Evolutionary conservation across 2,113 vertebrate genomes (phyloP).

Genomic region (Gymnocephalus cernua): DNA sequence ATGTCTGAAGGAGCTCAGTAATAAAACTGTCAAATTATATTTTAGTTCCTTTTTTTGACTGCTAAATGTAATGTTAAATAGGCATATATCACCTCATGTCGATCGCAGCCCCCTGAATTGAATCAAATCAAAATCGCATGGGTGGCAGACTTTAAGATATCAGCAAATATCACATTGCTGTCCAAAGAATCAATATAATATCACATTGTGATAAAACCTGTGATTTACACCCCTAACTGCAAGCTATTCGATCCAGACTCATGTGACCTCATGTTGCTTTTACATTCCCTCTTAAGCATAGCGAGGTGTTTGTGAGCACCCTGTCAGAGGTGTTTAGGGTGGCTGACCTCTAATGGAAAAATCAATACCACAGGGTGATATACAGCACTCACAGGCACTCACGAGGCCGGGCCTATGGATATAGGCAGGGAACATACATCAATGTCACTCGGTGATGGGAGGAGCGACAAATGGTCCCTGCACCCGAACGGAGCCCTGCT

Average conservation of each 20-base stretch:
- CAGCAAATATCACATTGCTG: too few relatives aligned
- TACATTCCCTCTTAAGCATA: conserved; percentile 22
- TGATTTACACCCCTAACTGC: background rate
- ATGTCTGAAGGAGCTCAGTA: too few relatives aligned
- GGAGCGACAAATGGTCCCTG: conserved; percentile 46
- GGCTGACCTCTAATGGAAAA: conserved; percentile 77
- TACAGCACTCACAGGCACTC: conserved; percentile 78
- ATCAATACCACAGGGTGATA: conserved; percentile 83
- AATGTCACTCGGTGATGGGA: conserved; percentile 57
- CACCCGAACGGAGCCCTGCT: conserved; percentile 45
- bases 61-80: too few relatives aligned
- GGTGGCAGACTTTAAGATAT: too few relatives aligned
- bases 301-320: conserved; percentile 72
- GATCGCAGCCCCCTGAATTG: too few relatives aligned
- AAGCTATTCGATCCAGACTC: conserved; percentile 15
- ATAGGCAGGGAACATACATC: conserved; percentile 64
- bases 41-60: too few relatives aligned
- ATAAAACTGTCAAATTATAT: too few relatives aligned
- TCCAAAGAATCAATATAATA: too few relatives aligned
- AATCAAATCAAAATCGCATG: too few relatives aligned
- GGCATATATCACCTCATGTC: too few relatives aligned
- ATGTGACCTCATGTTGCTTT: conserved; percentile 34
- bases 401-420: conserved; percentile 58
- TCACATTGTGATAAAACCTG: too few relatives aligned
- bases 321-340: conserved; percentile 68